A percentile compares a stretch with the other conserved stretches of the same genome.
Evolutionary conservation across 2,888 invertebrate species (phyloP).

Genomic region (Nomada goodeniana): DNA sequence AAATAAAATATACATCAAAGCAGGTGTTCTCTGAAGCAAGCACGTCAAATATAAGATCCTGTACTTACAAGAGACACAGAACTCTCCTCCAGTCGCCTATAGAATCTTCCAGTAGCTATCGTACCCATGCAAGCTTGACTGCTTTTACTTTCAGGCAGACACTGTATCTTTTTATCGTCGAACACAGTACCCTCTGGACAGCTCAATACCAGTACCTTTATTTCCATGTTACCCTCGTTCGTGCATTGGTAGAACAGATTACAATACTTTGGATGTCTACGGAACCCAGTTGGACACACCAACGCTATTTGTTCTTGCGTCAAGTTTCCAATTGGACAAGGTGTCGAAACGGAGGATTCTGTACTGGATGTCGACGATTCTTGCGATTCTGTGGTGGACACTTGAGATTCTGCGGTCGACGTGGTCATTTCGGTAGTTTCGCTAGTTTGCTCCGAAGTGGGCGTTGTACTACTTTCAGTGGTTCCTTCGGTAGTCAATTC

Average conservation of each 20-base stretch:
- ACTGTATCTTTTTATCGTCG: slow-evolving; percentile 90
- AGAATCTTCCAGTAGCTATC: slow-evolving; percentile 86
- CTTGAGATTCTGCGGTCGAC: slow-evolving; percentile 53
- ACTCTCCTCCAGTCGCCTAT: slow-evolving; percentile 85
- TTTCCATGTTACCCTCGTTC: slow-evolving; percentile 88
- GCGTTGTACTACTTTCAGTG: slow-evolving; percentile 30
- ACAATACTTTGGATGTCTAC: slow-evolving; percentile 92
- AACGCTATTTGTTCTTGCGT: slow-evolving; percentile 90
- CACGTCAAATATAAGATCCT: background rate
- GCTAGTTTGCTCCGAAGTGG: slow-evolving; percentile 21
- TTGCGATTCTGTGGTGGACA: slow-evolving; percentile 48
- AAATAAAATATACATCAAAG: slow-evolving; percentile 74
- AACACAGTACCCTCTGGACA: slow-evolving; percentile 92
- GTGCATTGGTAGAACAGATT: slow-evolving; percentile 94
- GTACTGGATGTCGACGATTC: slow-evolving; percentile 41
- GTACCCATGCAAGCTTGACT: slow-evolving; percentile 86
- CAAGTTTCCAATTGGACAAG: slow-evolving; percentile 84
- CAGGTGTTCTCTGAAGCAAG: background rate
- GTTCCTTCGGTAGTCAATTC: slow-evolving; percentile 36
- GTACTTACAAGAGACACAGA: slow-evolving; percentile 87
- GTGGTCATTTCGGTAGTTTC: slow-evolving; percentile 32
- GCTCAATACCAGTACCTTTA: slow-evolving; percentile 90
- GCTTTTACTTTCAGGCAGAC: slow-evolving; percentile 88
- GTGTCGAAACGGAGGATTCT: slow-evolving; percentile 50
- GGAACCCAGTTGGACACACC: slow-evolving; percentile 93